phyloP scores from a whole-genome alignment of 2,888 invertebrate species.

The Athalia cordata region DNA sequence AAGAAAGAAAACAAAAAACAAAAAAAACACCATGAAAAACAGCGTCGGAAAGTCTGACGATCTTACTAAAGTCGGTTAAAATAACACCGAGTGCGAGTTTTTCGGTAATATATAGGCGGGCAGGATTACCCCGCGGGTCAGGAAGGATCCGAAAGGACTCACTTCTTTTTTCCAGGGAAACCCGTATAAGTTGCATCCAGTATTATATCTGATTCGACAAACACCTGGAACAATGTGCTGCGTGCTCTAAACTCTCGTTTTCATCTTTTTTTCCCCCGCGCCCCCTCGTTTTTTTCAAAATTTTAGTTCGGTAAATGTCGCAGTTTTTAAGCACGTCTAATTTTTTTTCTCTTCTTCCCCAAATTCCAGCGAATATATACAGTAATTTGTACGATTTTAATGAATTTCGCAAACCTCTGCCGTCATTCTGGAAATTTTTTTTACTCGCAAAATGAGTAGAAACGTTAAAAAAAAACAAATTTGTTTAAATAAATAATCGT shows the following conservation, averaged over 20 bases:
- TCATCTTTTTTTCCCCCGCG: no score
- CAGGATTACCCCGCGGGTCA: not conserved
- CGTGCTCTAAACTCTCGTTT: not conserved
- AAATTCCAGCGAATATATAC: not conserved
- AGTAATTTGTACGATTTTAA: not conserved
- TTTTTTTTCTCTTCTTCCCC: not conserved
- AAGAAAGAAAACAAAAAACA: no score
- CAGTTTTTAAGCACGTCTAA: no score
- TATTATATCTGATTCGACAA: slow-evolving; percentile 38
- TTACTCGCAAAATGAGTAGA: no score
- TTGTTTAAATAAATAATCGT: no score
- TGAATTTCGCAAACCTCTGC: no score
- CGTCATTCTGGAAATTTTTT: no score
- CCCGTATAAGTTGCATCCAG: not conserved
- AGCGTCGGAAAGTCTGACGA: no score
- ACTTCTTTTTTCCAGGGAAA: slow-evolving; percentile 34
- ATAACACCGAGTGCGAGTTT: slow-evolving; percentile 35
- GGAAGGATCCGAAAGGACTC: slow-evolving; percentile 16
- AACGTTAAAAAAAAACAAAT: no score
- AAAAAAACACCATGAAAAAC: no score
- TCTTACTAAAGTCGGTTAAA: slow-evolving; percentile 20
- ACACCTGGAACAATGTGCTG: slow-evolving; percentile 41
- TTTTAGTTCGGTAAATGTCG: no score
- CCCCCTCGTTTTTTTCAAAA: no score
- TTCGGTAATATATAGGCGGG: slow-evolving; percentile 30